Conservation (phyloP, 1,140 invertebrate species). For the Hypsibius dujardini region DNA sequence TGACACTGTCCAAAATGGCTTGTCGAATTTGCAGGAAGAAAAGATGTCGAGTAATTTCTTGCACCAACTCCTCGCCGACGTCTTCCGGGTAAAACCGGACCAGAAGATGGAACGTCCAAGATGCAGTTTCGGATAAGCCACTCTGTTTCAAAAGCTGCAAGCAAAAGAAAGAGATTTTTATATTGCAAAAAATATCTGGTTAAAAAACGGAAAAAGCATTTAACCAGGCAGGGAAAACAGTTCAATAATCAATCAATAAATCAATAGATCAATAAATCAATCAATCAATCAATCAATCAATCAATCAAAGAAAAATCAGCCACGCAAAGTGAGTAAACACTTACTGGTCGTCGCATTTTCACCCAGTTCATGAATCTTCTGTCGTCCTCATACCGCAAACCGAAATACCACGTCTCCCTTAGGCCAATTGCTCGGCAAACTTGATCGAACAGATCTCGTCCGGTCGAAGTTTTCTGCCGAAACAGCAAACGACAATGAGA, state of each 20-base stretch:
- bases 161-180: constrained; percentile 10
- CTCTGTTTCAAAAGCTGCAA: constrained; percentile 57
- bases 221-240: too few relatives aligned
- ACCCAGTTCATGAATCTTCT: constrained; percentile 93
- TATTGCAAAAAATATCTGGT: background rate
- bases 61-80: constrained; percentile 89
- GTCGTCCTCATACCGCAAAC: constrained; percentile 84
- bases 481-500: constrained; percentile 21
- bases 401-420: constrained; percentile 97
- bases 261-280: constrained; percentile 12
- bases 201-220: constrained; percentile 17
- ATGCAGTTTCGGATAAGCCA: constrained; percentile 43
- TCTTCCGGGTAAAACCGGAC: constrained; percentile 98
- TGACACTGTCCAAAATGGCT: constrained; percentile 86
- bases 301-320: background rate
- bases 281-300: constrained; percentile 25
- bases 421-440: constrained; percentile 89
- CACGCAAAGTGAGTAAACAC: constrained; percentile 9
- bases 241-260: constrained; percentile 5
- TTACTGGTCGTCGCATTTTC: constrained; percentile 90
- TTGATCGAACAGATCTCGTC: constrained; percentile 84
- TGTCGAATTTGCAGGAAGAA: constrained; percentile 98
- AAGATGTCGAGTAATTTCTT: constrained; percentile 87
- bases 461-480: constrained; percentile 61
- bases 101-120: constrained; percentile 48